Percentiles rank a stretch among this genome's conserved stretches.
Conservation (phyloP, 2,888 invertebrate genomes). For the Rhimphoctona megacephalus region DNA sequence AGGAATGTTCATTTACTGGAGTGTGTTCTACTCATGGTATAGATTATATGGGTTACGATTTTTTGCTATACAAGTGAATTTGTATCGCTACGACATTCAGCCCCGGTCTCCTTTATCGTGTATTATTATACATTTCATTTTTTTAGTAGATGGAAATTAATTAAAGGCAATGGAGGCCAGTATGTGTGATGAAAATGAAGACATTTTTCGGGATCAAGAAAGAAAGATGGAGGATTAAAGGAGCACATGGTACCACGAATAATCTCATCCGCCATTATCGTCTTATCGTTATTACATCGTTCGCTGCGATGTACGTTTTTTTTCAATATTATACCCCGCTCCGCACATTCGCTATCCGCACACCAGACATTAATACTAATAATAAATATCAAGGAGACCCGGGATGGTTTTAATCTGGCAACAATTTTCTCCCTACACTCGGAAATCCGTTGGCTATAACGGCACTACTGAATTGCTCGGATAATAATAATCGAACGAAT, state of each 20-base stretch:
- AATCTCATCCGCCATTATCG: constrained; percentile 42
- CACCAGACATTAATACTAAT: constrained; percentile 61
- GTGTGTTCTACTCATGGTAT: background rate
- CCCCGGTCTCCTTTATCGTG: background rate
- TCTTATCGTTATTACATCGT: constrained; percentile 58
- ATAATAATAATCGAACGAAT: constrained; percentile 67
- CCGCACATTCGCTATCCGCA: constrained; percentile 39
- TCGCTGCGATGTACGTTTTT: constrained; percentile 16
- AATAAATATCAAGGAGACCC: constrained; percentile 65
- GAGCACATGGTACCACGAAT: constrained; percentile 34
- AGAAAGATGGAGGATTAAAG: constrained; percentile 18
- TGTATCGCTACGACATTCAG: background rate
- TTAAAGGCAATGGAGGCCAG: background rate
- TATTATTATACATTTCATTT: background rate
- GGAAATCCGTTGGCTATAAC: constrained; percentile 43
- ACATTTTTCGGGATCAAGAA: background rate
- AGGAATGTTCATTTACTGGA: background rate
- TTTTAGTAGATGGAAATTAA: background rate
- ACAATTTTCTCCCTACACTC: constrained; percentile 63
- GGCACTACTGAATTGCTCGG: constrained; percentile 54
- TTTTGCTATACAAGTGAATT: background rate
- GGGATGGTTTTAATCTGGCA: constrained; percentile 67
- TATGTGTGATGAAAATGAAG: constrained; percentile 8
- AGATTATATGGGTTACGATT: background rate
- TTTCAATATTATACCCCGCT: constrained; percentile 41